Conservation (phyloP, 2,797 vertebrate species). For the Protonibea diacanthus region DNA sequence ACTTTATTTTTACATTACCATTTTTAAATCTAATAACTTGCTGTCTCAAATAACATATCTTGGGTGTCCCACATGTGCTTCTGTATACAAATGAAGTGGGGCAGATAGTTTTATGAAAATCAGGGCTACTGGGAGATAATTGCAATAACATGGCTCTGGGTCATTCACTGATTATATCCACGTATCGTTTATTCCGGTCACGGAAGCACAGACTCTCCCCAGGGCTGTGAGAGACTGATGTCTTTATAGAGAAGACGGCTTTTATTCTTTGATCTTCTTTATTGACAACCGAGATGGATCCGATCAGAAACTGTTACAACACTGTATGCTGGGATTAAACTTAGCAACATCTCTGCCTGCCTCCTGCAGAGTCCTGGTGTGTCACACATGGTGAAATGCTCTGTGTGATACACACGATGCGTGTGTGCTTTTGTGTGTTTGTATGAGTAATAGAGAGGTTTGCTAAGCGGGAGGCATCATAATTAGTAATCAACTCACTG, state of each 20-base stretch:
- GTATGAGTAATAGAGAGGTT: conserved; percentile 52
- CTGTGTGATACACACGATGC: conserved; percentile 10
- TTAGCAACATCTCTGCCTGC: conserved; percentile 29
- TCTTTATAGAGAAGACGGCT: conserved; percentile 49
- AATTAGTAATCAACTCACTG: conserved; percentile 72
- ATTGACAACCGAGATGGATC: conserved; percentile 52
- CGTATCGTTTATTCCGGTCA: conserved; percentile 58
- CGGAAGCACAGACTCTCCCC: conserved; percentile 29
- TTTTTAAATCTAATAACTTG: conserved; percentile 11
- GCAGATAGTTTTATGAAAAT: conserved; percentile 34
- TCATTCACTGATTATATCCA: conserved; percentile 36
- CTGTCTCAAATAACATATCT: too few species aligned
- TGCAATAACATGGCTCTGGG: conserved; percentile 40
- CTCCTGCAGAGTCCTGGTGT: conserved; percentile 14
- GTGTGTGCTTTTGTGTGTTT: conserved; percentile 47
- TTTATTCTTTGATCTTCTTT: conserved; percentile 62
- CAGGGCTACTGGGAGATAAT: conserved; percentile 37
- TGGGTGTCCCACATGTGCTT: not conserved
- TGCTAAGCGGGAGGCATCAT: conserved; percentile 61
- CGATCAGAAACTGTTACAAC: conserved; percentile 42
- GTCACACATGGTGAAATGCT: conserved; percentile 27
- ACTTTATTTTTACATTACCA: not conserved
- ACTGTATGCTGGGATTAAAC: conserved; percentile 33
- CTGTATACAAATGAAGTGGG: not conserved
- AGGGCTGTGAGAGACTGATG: conserved; percentile 23